These are phyloP conservation scores for Sericinus montela DNA, from an alignment of 2,888 invertebrate genomes.

Conservation along the genomic window DNA sequence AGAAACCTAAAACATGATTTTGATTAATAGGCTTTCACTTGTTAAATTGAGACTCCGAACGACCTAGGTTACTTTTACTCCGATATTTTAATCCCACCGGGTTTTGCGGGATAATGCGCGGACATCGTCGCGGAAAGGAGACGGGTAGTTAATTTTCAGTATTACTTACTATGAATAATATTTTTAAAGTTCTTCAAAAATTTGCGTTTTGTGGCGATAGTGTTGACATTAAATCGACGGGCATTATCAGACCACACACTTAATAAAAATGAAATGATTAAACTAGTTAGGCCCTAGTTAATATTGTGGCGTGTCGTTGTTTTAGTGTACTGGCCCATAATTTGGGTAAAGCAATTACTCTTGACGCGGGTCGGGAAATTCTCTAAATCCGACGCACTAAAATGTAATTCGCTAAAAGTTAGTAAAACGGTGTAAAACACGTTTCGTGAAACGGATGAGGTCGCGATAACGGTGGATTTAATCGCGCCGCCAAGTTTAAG, in stretches of 20 bases:
- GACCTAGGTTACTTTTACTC: too few relatives aligned
- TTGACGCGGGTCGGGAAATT: slow-evolving; percentile 30
- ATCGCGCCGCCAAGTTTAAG: slow-evolving; percentile 34
- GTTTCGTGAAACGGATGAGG: slow-evolving; percentile 35
- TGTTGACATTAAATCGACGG: neutral
- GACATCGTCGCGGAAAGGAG: too few relatives aligned
- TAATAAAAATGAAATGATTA: slow-evolving; percentile 19
- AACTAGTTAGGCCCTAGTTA: slow-evolving; percentile 19
- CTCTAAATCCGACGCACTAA: slow-evolving; percentile 30
- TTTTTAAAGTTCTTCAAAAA: too few relatives aligned
- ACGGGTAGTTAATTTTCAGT: too few relatives aligned
- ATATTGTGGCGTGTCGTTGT: slow-evolving; percentile 21
- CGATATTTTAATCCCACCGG: too few relatives aligned
- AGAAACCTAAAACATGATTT: too few relatives aligned
- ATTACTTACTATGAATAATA: too few relatives aligned
- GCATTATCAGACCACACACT: neutral
- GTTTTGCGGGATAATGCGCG: too few relatives aligned
- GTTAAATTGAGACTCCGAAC: too few relatives aligned
- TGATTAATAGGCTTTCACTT: too few relatives aligned
- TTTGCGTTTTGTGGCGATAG: too few relatives aligned
- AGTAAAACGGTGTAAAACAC: slow-evolving; percentile 35
- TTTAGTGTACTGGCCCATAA: slow-evolving; percentile 17
- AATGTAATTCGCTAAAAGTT: slow-evolving; percentile 34
- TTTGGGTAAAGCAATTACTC: slow-evolving; percentile 24
- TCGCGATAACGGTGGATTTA: slow-evolving; percentile 40